A percentile compares a stretch with the other conserved stretches of the same genome.
phyloP scores from a whole-genome alignment of 2,113 vertebrate species.

The Psilopsiagon aymara region DNA sequence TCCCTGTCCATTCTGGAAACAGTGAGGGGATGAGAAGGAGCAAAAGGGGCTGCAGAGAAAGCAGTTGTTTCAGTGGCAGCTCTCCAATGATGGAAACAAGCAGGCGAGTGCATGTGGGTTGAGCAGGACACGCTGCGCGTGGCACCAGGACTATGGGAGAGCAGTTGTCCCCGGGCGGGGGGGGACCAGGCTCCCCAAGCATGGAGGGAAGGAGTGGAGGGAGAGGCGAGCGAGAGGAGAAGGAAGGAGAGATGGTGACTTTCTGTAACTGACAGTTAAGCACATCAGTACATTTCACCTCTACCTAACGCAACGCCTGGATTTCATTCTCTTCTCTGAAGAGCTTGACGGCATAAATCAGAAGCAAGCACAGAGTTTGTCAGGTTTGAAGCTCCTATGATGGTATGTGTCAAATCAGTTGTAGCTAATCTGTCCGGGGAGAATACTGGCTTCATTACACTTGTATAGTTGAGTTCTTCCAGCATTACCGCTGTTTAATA shows the following conservation, averaged over 20 bases:
- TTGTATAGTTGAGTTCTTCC: slow-evolving; percentile 84
- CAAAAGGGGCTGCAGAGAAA: slow-evolving; percentile 34
- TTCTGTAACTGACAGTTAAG: slow-evolving; percentile 71
- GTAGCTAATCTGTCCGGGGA: slow-evolving; percentile 88
- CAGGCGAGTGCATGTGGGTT: neutral
- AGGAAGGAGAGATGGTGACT: slow-evolving; percentile 43
- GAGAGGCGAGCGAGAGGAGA: neutral
- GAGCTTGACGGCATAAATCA: slow-evolving; percentile 86
- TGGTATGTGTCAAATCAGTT: slow-evolving; percentile 90
- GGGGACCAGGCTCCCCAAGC: neutral
- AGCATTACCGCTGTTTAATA: slow-evolving; percentile 86
- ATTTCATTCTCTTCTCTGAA: slow-evolving; percentile 74
- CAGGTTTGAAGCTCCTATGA: slow-evolving; percentile 87
- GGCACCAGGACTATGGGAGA: neutral
- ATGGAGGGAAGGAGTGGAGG: neutral
- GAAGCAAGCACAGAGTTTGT: slow-evolving; percentile 86
- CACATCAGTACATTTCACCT: slow-evolving; percentile 81
- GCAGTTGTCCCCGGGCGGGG: neutral
- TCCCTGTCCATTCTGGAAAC: neutral
- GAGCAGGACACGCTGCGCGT: neutral
- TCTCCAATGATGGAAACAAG: neutral
- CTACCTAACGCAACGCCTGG: slow-evolving; percentile 70
- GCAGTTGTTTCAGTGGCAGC: neutral
- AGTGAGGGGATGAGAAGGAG: slow-evolving; percentile 41
- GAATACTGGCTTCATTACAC: slow-evolving; percentile 88